A percentile compares a stretch with the other conserved stretches of the same genome.
phyloP scores from a whole-genome alignment of 2,113 vertebrate genomes.

The Albula glossodonta region DNA sequence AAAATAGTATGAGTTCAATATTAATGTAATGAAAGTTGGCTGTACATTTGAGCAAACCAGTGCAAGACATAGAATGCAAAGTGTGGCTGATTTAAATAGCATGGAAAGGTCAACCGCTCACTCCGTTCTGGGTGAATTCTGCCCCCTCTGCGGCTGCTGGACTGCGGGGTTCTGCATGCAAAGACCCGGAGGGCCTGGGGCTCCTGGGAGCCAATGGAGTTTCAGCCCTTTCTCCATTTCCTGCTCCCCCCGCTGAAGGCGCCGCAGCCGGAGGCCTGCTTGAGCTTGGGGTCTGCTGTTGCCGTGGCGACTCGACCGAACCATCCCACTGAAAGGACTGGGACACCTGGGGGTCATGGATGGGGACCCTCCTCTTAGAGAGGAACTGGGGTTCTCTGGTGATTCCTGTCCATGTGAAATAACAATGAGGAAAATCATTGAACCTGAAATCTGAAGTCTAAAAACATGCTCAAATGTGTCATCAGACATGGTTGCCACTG shows the following conservation, averaged over 20 bases:
- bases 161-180: constrained; percentile 6
- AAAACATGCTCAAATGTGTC: background rate
- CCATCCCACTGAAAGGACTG: constrained; percentile 74
- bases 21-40: too few species aligned
- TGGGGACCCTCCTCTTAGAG: constrained; percentile 77
- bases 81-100: background rate
- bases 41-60: background rate
- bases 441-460: background rate
- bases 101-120: constrained; percentile 13
- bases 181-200: constrained; percentile 45
- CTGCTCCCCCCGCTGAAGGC: constrained; percentile 7
- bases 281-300: background rate
- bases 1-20: too few species aligned
- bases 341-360: constrained; percentile 70
- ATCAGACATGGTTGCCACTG: background rate
- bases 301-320: constrained; percentile 1
- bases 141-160: constrained; percentile 21
- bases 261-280: constrained; percentile 24
- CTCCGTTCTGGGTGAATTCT: constrained; percentile 26
- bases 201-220: constrained; percentile 56
- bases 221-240: constrained; percentile 29
- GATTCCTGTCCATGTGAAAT: constrained; percentile 64
- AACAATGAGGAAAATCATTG: constrained; percentile 3
- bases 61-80: background rate
- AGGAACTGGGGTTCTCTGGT: constrained; percentile 79